These are phyloP conservation scores for Phylloscopus trochiloides DNA, from an alignment of 2,113 vertebrate genomes.

Conservation along the genomic window DNA sequence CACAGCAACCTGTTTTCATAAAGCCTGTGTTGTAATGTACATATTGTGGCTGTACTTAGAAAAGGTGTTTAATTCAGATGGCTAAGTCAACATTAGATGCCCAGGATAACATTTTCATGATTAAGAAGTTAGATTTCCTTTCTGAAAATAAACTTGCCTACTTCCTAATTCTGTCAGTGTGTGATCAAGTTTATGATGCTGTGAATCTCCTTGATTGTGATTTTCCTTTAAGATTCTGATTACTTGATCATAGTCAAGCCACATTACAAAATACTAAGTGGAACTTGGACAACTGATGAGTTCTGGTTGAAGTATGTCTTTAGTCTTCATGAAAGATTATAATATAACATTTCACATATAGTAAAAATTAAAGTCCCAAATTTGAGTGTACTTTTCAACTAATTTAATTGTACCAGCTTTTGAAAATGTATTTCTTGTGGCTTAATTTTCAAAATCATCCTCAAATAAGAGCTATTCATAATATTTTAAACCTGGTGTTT, in stretches of 20 bases:
- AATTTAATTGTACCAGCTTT: neutral
- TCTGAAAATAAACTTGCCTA: neutral
- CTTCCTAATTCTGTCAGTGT: neutral
- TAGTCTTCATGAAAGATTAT: neutral
- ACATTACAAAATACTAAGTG: neutral
- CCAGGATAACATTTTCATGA: neutral
- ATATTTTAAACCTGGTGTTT: neutral
- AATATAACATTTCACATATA: neutral
- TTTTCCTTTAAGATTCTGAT: neutral
- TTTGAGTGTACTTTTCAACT: neutral
- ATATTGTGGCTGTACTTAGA: neutral
- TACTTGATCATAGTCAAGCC: neutral
- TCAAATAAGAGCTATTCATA: neutral
- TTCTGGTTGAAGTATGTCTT: neutral
- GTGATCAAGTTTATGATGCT: neutral
- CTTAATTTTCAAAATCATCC: neutral
- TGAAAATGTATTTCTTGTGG: neutral
- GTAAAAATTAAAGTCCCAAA: neutral
- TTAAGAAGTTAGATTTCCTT: neutral
- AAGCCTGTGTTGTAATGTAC: rapidly evolving
- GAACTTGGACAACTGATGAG: neutral
- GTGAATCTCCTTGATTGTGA: neutral
- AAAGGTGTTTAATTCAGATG: neutral
- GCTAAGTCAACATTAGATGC: neutral
- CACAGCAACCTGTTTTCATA: neutral